Percentiles rank a stretch among this genome's conserved stretches.
Evolutionary conservation across 1,140 invertebrate species (phyloP).

Genomic region (Megathymus violae): DNA sequence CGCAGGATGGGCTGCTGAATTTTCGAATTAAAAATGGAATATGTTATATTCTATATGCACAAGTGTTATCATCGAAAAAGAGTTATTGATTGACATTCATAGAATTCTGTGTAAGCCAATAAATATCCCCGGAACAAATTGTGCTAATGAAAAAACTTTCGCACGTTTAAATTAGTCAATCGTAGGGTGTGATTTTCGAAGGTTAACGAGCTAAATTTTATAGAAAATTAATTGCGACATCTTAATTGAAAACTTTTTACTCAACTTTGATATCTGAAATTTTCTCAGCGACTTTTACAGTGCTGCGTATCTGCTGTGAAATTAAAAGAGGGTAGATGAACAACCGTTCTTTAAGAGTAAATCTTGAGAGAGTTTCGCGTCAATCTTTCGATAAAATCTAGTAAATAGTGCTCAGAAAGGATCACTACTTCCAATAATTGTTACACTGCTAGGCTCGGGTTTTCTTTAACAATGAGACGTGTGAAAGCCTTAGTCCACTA

Average conservation of each 20-base stretch:
- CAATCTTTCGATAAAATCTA: slow-evolving; percentile 46
- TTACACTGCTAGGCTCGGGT: too few relatives aligned
- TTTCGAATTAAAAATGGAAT: too few relatives aligned
- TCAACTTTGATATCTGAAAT: slow-evolving; percentile 74
- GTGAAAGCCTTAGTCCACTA: too few relatives aligned
- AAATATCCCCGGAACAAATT: slow-evolving; percentile 7
- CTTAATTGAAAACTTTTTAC: slow-evolving; percentile 78
- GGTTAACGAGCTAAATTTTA: slow-evolving; percentile 81
- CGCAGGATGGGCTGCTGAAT: too few relatives aligned
- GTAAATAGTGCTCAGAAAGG: too few relatives aligned
- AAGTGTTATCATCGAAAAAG: too few relatives aligned
- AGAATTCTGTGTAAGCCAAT: not conserved
- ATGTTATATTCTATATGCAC: too few relatives aligned
- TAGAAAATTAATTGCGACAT: slow-evolving; percentile 83
- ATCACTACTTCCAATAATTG: too few relatives aligned
- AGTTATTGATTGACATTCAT: not conserved
- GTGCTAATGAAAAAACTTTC: slow-evolving; percentile 78
- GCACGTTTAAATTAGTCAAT: slow-evolving; percentile 74
- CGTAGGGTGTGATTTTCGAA: slow-evolving; percentile 73
- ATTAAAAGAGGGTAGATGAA: slow-evolving; percentile 48
- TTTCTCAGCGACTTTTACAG: slow-evolving; percentile 66
- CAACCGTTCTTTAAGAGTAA: too few relatives aligned
- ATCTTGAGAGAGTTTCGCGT: slow-evolving; percentile 58
- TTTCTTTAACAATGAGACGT: too few relatives aligned
- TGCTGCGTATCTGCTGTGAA: slow-evolving; percentile 42